Evolutionary conservation across 2,797 vertebrate species (phyloP), one percentile per base, ranked within the genome.

Genomic region (Pagetopsis macropterus): DNA sequence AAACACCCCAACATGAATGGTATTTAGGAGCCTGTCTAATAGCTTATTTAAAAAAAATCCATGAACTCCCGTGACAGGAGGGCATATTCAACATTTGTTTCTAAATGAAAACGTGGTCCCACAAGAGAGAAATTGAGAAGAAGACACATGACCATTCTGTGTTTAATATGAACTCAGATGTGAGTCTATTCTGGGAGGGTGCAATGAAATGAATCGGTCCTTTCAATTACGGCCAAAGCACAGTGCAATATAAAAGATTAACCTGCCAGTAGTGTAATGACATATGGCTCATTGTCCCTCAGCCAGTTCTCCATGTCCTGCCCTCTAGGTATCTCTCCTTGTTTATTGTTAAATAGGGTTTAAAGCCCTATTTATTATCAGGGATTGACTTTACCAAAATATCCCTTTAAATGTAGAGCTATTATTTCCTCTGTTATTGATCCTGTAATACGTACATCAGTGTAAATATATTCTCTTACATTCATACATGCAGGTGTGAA

Each of bases 1-100:
- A 82, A 84, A 77, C 58, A 65, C 72, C 45, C 15, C 19, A 16
- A 65, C 60, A 48, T 68, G 46, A 87, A 72, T 41, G 19, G 50
- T 52, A 62, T 23, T 55, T 49, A 51, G 61, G 16, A 61, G 43
- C 27, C 71, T 76, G 57, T 73, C 55, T 58, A 27, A 78, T 66
- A 62, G 44, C 13, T 52, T 17, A 33, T 27, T 21, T 11, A 60
- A 45, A 63, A 63, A 65, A 74, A 62, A 48, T 14, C 50, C 3
- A 55, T 59, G 50, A 56, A 46, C 4, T 50, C 21, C 9, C 57
- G 44, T 12, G 45, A 12, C 0, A 19, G 56, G n/a, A 27, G 21
- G 27, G 9, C 21, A 41, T 46, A 3, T 69, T n/a, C 50, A 33
- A 10, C 13, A 61, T 52, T 37, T 48, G 12, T 1, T 58, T 52